Base-by-base conservation (phyloP, 2,113 vertebrate genomes). In the Puma concolor region DNA sequence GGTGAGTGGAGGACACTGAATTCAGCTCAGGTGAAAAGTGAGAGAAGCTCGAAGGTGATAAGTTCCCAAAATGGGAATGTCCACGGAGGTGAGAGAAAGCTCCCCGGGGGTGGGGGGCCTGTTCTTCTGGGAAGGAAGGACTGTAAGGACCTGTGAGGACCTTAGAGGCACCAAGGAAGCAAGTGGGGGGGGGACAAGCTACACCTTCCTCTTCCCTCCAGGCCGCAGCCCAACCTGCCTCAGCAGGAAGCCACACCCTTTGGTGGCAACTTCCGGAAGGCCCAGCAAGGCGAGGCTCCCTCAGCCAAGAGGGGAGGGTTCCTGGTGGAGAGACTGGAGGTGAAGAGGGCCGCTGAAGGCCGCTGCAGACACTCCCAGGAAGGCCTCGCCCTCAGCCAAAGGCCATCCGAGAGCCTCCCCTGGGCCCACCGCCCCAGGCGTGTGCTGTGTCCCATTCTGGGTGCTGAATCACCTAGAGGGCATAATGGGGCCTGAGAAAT, bases 161-260 rank as follows among this genome's bases (percentile, higher is more conserved):
- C 44, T 44, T 44, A 44, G 41, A 44, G 81, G 91, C 95, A 36
- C 33, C 64, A 25, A 81, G 86, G 71, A 87, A 95, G 87, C n/a
- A 19, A 66, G 67, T 11, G 4, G n/a, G 10, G 63, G n/a, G 21
- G 64, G 12, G 25, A 57, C 9, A 2, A 27, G 66, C 52, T 19
- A 16, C 57, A 88, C 76, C 81, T 83, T 44, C 85, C 38, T 15
- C 83, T 72, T 69, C 88, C 44, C 83, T 44, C 6, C 6, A 31
- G 81, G 74, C 74, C 23, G 6, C 19, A 17, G 92, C 57, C 87
- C 83, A 83, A 90, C 94, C 86, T 95, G 92, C 76, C 54, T 60
- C 38, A 16, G 17, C 95, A 86, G 95, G 97, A 98, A 98, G 79
- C 83, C 95, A 90, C 94, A 96, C 94, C 91, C 92, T 88, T 91